Conservation (phyloP, 2,797 vertebrate genomes). For the Myoxocephalus aenaeus region DNA sequence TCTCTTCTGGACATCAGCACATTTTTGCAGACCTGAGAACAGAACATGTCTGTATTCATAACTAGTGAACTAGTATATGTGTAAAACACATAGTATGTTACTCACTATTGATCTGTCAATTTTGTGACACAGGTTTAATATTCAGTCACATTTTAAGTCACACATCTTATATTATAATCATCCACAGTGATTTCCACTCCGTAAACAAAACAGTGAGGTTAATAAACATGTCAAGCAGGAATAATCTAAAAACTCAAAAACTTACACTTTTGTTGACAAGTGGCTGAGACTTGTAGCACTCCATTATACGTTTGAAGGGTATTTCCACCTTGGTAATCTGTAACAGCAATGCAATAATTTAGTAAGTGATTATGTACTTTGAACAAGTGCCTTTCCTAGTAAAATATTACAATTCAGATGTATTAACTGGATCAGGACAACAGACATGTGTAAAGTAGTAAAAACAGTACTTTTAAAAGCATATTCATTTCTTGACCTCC, state of each 20-base stretch:
- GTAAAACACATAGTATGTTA: neutral
- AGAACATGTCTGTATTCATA: constrained; percentile 8
- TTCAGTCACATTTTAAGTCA: neutral
- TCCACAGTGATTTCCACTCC: neutral
- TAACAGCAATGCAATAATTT: constrained; percentile 8
- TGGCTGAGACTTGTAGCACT: constrained; percentile 84
- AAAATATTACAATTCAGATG: neutral
- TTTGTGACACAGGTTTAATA: neutral
- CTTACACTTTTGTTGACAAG: constrained; percentile 85
- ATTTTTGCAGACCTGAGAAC: constrained; percentile 84
- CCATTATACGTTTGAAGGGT: constrained; percentile 88
- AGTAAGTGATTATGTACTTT: neutral
- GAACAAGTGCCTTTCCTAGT: neutral
- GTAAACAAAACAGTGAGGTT: too few species aligned
- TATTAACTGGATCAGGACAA: neutral
- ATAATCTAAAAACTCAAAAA: neutral
- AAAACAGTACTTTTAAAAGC: neutral
- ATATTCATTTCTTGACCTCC: neutral
- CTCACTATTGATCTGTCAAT: too few species aligned
- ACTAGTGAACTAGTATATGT: neutral
- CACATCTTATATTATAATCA: neutral
- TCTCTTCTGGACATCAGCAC: constrained; percentile 83
- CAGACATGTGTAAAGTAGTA: neutral
- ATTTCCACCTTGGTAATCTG: constrained; percentile 86
- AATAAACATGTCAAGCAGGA: neutral